Base-by-base conservation (phyloP, 30 jellyfish, hydroid and myxozoan genomes). In the Nemopilema nomurai region DNA sequence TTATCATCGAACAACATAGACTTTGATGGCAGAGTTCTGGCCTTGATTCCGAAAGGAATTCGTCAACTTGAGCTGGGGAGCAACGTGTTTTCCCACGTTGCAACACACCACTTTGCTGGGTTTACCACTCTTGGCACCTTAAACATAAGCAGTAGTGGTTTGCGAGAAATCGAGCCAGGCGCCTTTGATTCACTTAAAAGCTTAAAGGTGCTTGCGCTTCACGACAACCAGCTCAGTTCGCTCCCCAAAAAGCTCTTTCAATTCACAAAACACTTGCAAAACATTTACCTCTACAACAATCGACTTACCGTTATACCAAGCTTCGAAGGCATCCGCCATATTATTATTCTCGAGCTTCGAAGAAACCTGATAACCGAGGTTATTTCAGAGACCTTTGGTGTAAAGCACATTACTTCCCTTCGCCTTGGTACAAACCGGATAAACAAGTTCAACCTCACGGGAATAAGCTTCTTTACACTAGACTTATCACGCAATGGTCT, bases 401-500 rank as follows among this genome's bases (percentile, higher is more conserved):
- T 17, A 24, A 0, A 1, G 0, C 49, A 62, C 7, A n/a, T 20
- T 3, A 9, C n/a, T 1, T 6, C 13, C 13, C 33, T 83, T 20
- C 16, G 28, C 29, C 76, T 83, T 0, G 32, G 80, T 4, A 16
- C n/a, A 23, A 83, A 83, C 51, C 77, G 28, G 64, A 83, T 83
- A n/a, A 28, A 72, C 19, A 1, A 51, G 8, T 83, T 83, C 77
- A 16, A 83, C 62, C 19, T 83, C 0, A 72, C 7, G 1, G 52
- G 41, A 25, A 62, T 57, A 0, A 41, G 18, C 13, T 70, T 8
- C 32, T 16, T 16, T n/a, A 0, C 57, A 16, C 16, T 74, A 32
- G 93, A 84, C 69, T 78, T 84, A 1, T 84, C 93, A 25, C 64
- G 51, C 78, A 83, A 84, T 66, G 29, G 33, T 0, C 73, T 84